phyloP scores from a whole-genome alignment of 2,113 vertebrate genomes.

The Nymphicus hollandicus region DNA sequence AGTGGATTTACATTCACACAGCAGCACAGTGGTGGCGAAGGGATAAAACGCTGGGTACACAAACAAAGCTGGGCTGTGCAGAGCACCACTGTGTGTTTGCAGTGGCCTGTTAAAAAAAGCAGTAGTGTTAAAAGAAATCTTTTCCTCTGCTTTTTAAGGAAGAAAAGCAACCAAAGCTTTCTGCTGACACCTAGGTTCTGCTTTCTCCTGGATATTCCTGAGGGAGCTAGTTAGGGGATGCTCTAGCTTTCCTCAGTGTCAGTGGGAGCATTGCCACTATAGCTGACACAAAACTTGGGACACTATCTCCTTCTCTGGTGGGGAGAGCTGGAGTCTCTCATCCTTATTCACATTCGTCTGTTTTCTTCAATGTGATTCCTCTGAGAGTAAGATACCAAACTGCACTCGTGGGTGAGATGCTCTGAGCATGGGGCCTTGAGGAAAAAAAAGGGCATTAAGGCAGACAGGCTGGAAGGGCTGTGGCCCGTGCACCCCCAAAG shows the following conservation, averaged over 20 bases:
- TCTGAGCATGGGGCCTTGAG: background rate
- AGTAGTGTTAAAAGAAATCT: background rate
- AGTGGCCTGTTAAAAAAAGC: background rate
- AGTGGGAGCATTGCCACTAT: background rate
- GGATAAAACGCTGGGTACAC: background rate
- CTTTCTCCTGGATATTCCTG: background rate
- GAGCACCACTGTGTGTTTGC: background rate
- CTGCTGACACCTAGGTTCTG: background rate
- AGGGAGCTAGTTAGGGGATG: background rate
- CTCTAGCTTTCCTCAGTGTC: background rate
- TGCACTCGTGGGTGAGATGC: background rate
- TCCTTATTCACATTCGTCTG: background rate
- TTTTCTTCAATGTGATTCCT: background rate
- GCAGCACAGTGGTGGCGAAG: background rate
- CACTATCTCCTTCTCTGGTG: background rate
- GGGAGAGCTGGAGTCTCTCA: background rate
- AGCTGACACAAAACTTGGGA: background rate
- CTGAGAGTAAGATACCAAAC: background rate
- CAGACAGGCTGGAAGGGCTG: background rate
- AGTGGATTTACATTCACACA: slow-evolving; percentile 1
- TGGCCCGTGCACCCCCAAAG: background rate
- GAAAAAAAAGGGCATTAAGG: background rate
- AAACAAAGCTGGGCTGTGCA: background rate
- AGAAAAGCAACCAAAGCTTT: background rate
- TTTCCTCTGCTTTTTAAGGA: background rate